Evolutionary conservation across 1,140 invertebrate species (phyloP), one percentile per base, ranked within the genome.

Genomic region (Ceratosolen fusciceps): DNA sequence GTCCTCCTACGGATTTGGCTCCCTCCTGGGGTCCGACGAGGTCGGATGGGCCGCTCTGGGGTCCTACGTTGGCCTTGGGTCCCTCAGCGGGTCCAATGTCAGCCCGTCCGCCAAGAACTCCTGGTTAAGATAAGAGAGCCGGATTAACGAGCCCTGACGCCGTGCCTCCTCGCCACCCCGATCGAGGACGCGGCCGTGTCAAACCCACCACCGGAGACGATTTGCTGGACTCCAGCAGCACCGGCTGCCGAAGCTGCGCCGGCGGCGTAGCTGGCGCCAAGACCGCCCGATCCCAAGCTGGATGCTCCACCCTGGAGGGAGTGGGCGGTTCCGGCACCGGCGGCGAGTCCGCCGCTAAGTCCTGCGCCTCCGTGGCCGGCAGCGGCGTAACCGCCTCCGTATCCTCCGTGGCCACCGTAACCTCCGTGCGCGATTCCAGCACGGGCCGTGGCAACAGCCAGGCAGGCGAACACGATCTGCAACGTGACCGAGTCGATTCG

Each of bases 51-150:
- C 89, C 89, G 76, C 84, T 87, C 79, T 90, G 89, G 77, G 89
- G 89, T 90, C 89, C 89, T 81, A 90, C 89, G 84, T 90, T 90
- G 81, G 89, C 89, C 83, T 90, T 90, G 81, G 89, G 89, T 88
- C 89, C 89, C 83, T 90, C 89, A 83, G 89, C 89, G 74, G 89
- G 88, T 88, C 89, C 89, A 83, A 90, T 88, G 88, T 90, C 89
- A 78, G 89, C 88, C 83, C 89, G 86, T 76, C 89, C 89, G 72
- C 89, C 89, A 77, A 85, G 84, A 73, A 90, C 89, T 87, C 89
- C 88, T 89, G 80, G 26, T n/a, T n/a, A n/a, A n/a, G n/a, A n/a
- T n/a, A n/a, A n/a, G n/a, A n/a, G n/a, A n/a, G n/a, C n/a, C n/a
- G n/a, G n/a, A n/a, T n/a, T n/a, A n/a, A n/a, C n/a, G n/a, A n/a